Base-by-base conservation (phyloP, 1,140 invertebrate species). In the Euwallacea similis region DNA sequence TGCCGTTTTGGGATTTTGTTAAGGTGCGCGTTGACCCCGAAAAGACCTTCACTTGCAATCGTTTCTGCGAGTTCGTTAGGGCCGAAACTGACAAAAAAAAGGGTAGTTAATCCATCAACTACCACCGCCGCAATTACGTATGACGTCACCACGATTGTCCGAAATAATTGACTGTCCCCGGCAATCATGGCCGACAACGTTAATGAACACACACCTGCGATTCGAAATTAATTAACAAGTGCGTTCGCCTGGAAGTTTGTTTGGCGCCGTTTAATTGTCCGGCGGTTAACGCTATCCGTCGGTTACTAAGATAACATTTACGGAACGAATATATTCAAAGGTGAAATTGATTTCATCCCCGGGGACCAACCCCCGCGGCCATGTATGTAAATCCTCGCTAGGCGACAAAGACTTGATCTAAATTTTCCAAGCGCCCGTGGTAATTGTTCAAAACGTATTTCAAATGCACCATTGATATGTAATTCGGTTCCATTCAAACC, bases 131-230 rank as follows among this genome's bases (percentile, higher is more conserved):
- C 9, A 50, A 50, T 11, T 50, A 50, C 9, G 46, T 3, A 50
- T 42, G 56, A 59, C 56, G 56, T 59, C 56, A 33, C 56, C 8
- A 16, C 53, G 53, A 55, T 55, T 55, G 56, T 59, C 56, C 56
- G 33, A 33, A 59, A 59, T 59, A 59, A 59, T 59, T 33, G 56
- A 59, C 56, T 59, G 56, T 59, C 56, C 16, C 56, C 21, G 41
- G n/a, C 56, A 42, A 59, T 59, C 56, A 42, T 59, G 56, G 41
- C 41, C 2, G 56, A 33, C 56, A 21, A 21, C 13, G 33, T 59
- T 59, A 59, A 59, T 59, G 56, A 59, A 55, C 53, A 56, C 59
- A 43, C 59, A 63, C 60, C 60, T 63, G 60, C 21, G 60, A 63
- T 63, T 44, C 44, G 44, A 21, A 63, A 47, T 46, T 63, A 63